Percentiles rank a stretch among this genome's conserved stretches.
These are phyloP conservation scores for Eublepharis macularius DNA, from an alignment of 2,113 vertebrate genomes.

Conservation along the genomic window DNA sequence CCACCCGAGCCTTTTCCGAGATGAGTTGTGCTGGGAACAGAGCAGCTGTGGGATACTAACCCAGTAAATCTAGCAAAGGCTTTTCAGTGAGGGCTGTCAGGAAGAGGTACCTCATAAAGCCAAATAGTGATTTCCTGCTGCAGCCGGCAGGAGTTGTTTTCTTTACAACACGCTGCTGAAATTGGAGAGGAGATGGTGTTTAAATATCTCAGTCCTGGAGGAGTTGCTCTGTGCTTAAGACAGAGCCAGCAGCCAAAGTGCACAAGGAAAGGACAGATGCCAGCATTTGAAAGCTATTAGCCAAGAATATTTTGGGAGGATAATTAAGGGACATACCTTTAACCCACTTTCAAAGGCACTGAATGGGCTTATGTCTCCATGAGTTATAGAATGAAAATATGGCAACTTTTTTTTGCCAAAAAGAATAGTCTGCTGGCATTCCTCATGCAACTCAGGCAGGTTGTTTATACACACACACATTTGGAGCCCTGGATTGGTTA, in stretches of 20 bases:
- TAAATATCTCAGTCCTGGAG: constrained; percentile 57
- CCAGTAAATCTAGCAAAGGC: constrained; percentile 5
- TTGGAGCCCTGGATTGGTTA: background rate
- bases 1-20: background rate
- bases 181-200: constrained; percentile 63
- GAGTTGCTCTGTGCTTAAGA: constrained; percentile 49
- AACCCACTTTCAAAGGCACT: background rate
- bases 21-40: fast-evolving
- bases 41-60: constrained; percentile 13
- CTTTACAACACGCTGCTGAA: constrained; percentile 71
- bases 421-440: background rate
- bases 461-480: background rate
- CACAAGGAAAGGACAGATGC: constrained; percentile 26
- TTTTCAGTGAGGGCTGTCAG: constrained; percentile 54
- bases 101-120: constrained; percentile 80
- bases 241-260: constrained; percentile 47
- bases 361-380: background rate
- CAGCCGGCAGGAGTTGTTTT: constrained; percentile 66
- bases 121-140: constrained; percentile 84
- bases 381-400: constrained; percentile 45
- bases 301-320: constrained; percentile 34
- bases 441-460: background rate
- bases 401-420: constrained; percentile 3
- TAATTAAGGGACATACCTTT: constrained; percentile 37
- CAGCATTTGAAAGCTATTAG: constrained; percentile 55